phyloP scores from a whole-genome alignment of 2,113 vertebrate genomes.

The Origma solitaria region DNA sequence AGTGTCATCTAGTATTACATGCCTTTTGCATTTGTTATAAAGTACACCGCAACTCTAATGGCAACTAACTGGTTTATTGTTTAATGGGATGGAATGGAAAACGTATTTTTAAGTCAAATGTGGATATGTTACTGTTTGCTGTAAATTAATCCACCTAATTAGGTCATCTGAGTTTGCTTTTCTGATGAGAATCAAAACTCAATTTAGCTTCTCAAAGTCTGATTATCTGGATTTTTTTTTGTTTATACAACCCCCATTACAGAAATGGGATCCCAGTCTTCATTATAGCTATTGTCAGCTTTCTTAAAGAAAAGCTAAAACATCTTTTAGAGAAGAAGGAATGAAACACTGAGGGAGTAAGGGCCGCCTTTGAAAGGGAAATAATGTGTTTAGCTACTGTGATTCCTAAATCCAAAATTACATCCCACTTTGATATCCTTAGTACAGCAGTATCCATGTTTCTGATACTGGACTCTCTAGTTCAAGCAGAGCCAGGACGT shows the following conservation, averaged over 20 bases:
- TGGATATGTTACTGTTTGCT: not conserved
- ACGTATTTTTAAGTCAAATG: not conserved
- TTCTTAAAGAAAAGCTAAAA: not conserved
- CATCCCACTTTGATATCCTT: not conserved
- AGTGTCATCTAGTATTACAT: not conserved
- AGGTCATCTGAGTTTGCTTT: not conserved
- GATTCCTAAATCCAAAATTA: not conserved
- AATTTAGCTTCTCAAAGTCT: not conserved
- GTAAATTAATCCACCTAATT: not conserved
- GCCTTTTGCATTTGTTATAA: not conserved
- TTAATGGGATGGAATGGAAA: not conserved
- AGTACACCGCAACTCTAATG: not conserved
- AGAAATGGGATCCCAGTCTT: not conserved
- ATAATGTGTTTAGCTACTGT: not conserved
- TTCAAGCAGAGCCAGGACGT: not conserved
- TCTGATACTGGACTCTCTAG: not conserved
- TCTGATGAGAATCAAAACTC: not conserved
- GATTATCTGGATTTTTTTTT: not conserved
- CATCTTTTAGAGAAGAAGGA: not conserved
- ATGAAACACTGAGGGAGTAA: not conserved
- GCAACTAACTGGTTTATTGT: not conserved
- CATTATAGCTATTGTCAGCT: not conserved
- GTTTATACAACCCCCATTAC: not conserved
- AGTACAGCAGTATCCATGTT: accelerated
- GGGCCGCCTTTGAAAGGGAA: not conserved